Evolutionary conservation across 1,140 invertebrate genomes (phyloP), one percentile per base, ranked within the genome.

Genomic region (Cephus cinctus): DNA sequence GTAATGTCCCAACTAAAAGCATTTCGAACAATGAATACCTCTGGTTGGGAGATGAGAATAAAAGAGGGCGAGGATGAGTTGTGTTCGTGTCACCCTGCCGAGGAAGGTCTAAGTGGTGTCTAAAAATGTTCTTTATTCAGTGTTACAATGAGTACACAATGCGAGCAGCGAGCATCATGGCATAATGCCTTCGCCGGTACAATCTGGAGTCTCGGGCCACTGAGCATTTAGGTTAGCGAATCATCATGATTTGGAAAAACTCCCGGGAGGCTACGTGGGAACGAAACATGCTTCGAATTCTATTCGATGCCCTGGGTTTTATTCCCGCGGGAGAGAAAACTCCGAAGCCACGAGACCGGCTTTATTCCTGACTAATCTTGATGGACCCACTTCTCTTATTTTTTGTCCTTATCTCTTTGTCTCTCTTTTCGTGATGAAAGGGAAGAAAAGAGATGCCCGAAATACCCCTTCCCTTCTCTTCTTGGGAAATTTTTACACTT

Each of bases 241-340:
- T 69, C 69, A 73, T 60, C 60, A 51, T 70, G 65, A 67, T 64
- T 72, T 47, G 63, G 57, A 59, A 60, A 59, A 61, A 61, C 52
- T 50, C 52, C 52, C 43, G 19, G 36, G 36, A 42, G 48, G 15
- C 20, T 32, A 53, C 52, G 61, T 65, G 63, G 56, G 61, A 66
- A 67, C 52, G 38, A 41, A 47, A 57, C 61, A 57, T 48, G 59
- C 56, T 63, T 60, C 41, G 60, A 58, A 57, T 56, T 45, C 50
- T 43, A 57, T 58, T 19, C 39, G 14, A 22, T 18, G 27, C 27
- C 8, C 8, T n/a, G 6, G 6, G 25, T n/a, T 8, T 8, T 6
- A 27, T 9, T 12, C 27, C 27, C 27, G 9, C 11, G 9, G 27
- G 3, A 30, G 27, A 30, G 27, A 30, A 12, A 9, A 12, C 27